phyloP scores from a whole-genome alignment of 2,888 invertebrate genomes.

The Silvanus unidentatus region DNA sequence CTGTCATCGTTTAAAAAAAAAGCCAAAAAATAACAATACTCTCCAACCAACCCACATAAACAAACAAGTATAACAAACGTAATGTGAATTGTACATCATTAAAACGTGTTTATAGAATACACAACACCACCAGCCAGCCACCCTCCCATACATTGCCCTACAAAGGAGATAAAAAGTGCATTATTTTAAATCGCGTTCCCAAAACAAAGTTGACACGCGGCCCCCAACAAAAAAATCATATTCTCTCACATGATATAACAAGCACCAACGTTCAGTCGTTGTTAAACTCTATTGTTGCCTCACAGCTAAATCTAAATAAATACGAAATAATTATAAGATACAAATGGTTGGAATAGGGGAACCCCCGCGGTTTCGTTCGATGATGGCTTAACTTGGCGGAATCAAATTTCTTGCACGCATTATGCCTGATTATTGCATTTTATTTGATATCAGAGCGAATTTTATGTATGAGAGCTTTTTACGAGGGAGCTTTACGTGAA shows the following conservation, averaged over 20 bases:
- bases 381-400: constrained; percentile 15
- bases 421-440: no score
- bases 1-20: no score
- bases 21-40: not conserved
- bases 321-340: constrained; percentile 32
- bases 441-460: no score
- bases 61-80: not conserved
- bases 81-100: constrained; percentile 19
- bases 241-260: constrained; percentile 23
- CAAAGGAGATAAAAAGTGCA: constrained; percentile 20
- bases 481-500: no score
- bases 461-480: no score
- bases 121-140: constrained; percentile 18
- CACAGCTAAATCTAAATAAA: constrained; percentile 31
- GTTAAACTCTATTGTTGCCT: constrained; percentile 25
- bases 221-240: constrained; percentile 23
- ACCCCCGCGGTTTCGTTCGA: constrained; percentile 24
- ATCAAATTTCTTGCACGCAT: constrained; percentile 16
- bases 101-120: constrained; percentile 22
- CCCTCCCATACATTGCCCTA: constrained; percentile 1
- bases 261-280: constrained; percentile 25
- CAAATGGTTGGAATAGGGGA: constrained; percentile 21
- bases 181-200: constrained; percentile 28
- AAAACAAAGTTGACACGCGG: constrained; percentile 33
- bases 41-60: not conserved